Evolutionary conservation across 53 echinoderm and acorn worm species (phyloP), one percentile per base, ranked within the genome.

Genomic region (Astropecten irregularis): DNA sequence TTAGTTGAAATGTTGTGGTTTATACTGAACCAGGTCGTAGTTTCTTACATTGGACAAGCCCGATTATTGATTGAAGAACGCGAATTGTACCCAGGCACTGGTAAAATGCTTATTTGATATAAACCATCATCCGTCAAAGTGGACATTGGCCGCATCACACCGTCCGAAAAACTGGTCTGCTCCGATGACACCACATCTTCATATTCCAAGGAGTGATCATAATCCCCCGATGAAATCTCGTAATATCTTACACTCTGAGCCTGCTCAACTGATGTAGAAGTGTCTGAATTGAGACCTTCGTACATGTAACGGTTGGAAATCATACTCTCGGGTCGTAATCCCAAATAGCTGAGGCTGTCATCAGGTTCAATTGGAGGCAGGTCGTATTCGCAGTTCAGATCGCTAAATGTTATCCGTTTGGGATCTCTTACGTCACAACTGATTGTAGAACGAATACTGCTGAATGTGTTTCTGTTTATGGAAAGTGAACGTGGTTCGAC

Each of bases 251-350:
- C 79, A 38, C 32, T 47, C 44, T 26, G 79, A 47, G 70, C 25
- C 16, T 79, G 40, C 9, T 79, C 68, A 10, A 16, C 25, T 22
- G 68, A 68, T 11, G 68, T 73, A 1, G 60, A 54, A 4, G 39
- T 76, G 16, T 62, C 74, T 35, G 74, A 64, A 6, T 6, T 8
- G 29, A 85, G 55, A 21, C 86, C 86, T 65, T 74, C 65, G 40
- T 85, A 85, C 37, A 31, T 76, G 39, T 73, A 74, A 15, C 84
- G 32, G 16, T 42, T 57, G 27, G 86, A 85, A 15, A 72, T 29
- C 70, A 73, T 65, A 38, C 86, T 85, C 40, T 85, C 86, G 0
- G 86, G 86, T 62, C 86, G 73, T 52, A 85, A 30, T n/a, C 76
- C 86, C 21, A 85, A 53, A 26, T 85, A 85, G 50, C 76, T 76